These are phyloP conservation scores for Echinops telfairi DNA, from an alignment of 2,113 vertebrate species.

Conservation along the genomic window DNA sequence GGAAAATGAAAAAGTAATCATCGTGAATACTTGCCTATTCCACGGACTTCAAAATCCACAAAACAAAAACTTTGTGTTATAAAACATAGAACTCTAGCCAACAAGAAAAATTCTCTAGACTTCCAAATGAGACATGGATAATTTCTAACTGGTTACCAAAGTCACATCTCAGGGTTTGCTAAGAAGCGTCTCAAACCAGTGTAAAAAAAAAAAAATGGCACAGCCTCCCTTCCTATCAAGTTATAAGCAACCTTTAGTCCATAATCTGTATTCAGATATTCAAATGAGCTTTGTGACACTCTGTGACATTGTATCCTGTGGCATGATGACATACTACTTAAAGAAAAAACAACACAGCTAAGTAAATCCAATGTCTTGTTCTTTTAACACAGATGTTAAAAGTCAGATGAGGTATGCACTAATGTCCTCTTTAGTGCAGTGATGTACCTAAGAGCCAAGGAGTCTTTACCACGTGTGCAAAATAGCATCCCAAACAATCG, in stretches of 20 bases:
- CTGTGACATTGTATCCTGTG: not conserved
- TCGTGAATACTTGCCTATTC: not conserved
- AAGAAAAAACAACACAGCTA: not conserved
- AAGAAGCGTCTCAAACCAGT: rapidly evolving
- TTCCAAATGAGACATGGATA: not conserved
- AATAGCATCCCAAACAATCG: not conserved
- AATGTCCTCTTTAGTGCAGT: too few relatives aligned
- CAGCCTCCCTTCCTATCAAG: not conserved
- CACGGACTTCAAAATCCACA: not conserved
- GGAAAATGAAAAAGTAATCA: not conserved
- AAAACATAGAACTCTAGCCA: not conserved
- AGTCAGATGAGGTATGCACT: not conserved
- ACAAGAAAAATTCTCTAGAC: not conserved
- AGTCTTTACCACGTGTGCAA: not conserved
- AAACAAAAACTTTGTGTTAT: not conserved
- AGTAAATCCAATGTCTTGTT: not conserved
- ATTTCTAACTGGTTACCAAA: not conserved
- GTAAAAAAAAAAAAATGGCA: too few relatives aligned
- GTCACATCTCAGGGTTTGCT: not conserved
- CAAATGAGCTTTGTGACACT: not conserved
- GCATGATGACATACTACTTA: not conserved
- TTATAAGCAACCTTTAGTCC: not conserved
- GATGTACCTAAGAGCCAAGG: not conserved
- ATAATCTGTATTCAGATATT: not conserved
- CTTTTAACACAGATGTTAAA: not conserved